Percentiles rank a stretch among this genome's conserved stretches.
Conservation (phyloP, 2,797 vertebrate species). For the Sebastes ruberrimus region DNA sequence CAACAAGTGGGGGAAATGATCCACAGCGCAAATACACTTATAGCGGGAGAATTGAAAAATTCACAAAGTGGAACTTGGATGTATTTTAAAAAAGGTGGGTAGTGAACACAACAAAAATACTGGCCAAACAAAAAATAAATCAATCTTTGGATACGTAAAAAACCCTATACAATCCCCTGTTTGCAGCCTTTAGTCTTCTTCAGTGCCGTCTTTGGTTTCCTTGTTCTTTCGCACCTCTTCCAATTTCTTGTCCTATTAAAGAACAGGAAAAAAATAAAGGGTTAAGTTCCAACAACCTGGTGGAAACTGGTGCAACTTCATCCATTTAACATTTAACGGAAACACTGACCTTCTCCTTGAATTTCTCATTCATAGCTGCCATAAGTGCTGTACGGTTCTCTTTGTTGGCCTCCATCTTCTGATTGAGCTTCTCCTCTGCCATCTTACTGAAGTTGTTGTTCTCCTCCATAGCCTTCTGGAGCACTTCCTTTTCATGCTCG, state of each 20-base stretch:
- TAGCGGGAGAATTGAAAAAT: slow-evolving; percentile 64
- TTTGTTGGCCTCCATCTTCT: slow-evolving; percentile 97
- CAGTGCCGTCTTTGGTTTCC: slow-evolving; percentile 90
- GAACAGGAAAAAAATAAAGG: not conserved
- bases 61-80: slow-evolving; percentile 66
- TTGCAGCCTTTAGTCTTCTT: slow-evolving; percentile 74
- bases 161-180: slow-evolving; percentile 64
- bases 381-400: slow-evolving; percentile 93
- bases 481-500: slow-evolving; percentile 95
- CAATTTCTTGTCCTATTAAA: slow-evolving; percentile 89
- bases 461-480: slow-evolving; percentile 93
- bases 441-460: slow-evolving; percentile 98
- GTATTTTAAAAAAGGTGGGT: slow-evolving; percentile 65
- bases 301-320: rapidly evolving
- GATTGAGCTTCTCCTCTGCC: slow-evolving; percentile 95
- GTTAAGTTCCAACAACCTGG: not conserved
- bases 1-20: slow-evolving; percentile 19
- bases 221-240: slow-evolving; percentile 95
- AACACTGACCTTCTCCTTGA: slow-evolving; percentile 90
- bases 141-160: slow-evolving; percentile 85
- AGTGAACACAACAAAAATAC: slow-evolving; percentile 76
- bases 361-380: slow-evolving; percentile 94
- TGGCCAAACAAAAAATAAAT: slow-evolving; percentile 76
- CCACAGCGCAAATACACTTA: slow-evolving; percentile 72
- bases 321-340: rapidly evolving